Conservation (phyloP, 2,113 vertebrate genomes). For the Halichoeres trimaculatus region DNA sequence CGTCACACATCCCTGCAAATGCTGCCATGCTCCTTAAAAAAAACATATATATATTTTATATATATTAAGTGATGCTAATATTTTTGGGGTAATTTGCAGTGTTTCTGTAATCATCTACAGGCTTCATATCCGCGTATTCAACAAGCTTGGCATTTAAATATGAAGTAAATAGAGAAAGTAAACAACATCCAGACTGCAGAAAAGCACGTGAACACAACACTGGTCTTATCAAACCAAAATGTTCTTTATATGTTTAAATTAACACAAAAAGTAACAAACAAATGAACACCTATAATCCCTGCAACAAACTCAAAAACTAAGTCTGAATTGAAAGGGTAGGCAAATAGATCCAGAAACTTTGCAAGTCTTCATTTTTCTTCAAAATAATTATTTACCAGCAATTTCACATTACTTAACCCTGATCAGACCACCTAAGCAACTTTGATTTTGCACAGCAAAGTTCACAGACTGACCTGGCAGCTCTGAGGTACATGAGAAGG, state of each 20-base stretch:
- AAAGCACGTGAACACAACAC: too few species aligned
- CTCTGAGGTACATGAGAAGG: constrained; percentile 97
- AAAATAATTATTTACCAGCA: background rate
- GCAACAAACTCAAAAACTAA: too few species aligned
- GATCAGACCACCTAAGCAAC: background rate
- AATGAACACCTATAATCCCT: too few species aligned
- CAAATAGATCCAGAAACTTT: too few species aligned
- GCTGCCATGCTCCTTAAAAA: constrained; percentile 96
- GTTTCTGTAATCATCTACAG: background rate
- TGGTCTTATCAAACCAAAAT: too few species aligned
- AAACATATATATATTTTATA: background rate
- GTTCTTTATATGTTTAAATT: too few species aligned
- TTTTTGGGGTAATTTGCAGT: background rate
- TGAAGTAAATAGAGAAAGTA: background rate
- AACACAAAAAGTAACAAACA: background rate
- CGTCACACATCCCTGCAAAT: constrained; percentile 98
- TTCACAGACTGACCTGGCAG: constrained; percentile 88
- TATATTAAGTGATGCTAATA: background rate
- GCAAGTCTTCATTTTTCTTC: too few species aligned
- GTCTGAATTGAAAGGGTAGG: too few species aligned
- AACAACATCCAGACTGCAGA: too few species aligned
- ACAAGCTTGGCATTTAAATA: background rate
- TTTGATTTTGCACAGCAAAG: background rate
- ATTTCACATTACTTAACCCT: background rate
- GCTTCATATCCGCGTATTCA: background rate